These are phyloP conservation scores for Gila orcuttii DNA, from an alignment of 2,113 vertebrate genomes.

Conservation along the genomic window DNA sequence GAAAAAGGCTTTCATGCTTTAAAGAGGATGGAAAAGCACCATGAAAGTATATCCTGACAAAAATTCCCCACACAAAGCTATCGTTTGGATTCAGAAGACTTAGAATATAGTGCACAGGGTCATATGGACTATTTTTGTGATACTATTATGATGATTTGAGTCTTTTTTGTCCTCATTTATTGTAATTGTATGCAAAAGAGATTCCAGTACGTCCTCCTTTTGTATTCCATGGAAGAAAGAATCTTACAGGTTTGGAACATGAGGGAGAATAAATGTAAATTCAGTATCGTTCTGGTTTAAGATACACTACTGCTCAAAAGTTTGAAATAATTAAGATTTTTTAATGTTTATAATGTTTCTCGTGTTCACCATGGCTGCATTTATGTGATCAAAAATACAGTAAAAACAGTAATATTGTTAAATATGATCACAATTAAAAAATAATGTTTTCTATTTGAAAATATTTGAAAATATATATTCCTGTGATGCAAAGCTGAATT, in stretches of 20 bases:
- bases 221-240: not conserved
- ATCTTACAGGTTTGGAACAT: not conserved
- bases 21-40: not conserved
- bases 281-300: too few relatives aligned
- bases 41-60: not conserved
- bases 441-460: not conserved
- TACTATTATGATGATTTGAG: not conserved
- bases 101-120: not conserved
- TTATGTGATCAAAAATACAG: not conserved
- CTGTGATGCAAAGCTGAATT: not conserved
- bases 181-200: not conserved
- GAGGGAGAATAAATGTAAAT: not conserved
- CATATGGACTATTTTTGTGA: not conserved
- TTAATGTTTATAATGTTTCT: not conserved
- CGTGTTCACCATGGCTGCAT: not conserved
- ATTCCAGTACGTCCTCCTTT: not conserved
- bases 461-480: not conserved
- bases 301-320: not conserved
- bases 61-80: not conserved
- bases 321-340: not conserved
- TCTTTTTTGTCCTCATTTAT: not conserved
- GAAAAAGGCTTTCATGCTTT: not conserved
- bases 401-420: not conserved
- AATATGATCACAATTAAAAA: too few relatives aligned
- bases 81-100: not conserved